These are phyloP conservation scores for Maniola hyperantus DNA, from an alignment of 2,888 invertebrate genomes.

Conservation along the genomic window DNA sequence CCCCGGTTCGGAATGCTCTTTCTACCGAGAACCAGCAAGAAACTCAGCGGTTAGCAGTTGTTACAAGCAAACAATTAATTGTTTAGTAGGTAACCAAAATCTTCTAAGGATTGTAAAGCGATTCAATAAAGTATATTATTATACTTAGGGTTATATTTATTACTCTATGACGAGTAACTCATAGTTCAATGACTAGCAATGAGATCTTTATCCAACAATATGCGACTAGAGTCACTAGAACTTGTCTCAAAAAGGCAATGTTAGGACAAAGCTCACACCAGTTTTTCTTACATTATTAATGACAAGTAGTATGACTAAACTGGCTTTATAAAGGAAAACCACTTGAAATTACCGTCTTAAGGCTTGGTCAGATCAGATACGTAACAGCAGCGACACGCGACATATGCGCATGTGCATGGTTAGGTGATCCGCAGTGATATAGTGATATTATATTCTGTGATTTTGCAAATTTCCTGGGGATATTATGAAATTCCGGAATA, in stretches of 20 bases:
- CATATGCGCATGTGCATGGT: neutral
- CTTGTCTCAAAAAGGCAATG: constrained; percentile 6
- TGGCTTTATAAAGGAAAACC: constrained; percentile 9
- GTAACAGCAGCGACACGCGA: neutral
- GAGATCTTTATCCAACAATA: constrained; percentile 7
- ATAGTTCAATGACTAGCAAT: constrained; percentile 6
- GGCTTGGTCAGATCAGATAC: neutral
- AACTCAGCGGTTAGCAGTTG: too few relatives aligned
- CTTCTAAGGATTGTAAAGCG: neutral
- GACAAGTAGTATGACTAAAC: constrained; percentile 8
- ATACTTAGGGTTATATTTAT: neutral
- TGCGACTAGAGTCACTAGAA: constrained; percentile 11
- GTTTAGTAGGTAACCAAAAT: neutral
- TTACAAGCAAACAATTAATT: too few relatives aligned
- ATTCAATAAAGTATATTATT: neutral
- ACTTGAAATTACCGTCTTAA: neutral
- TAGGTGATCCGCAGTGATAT: neutral
- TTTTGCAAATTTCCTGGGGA: too few relatives aligned
- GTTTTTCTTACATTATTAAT: constrained; percentile 10
- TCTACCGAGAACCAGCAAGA: too few relatives aligned
- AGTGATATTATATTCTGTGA: too few relatives aligned
- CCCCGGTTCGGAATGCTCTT: neutral
- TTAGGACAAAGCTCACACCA: constrained; percentile 10
- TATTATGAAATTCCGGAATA: too few relatives aligned
- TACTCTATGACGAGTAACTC: neutral